Percentiles rank a stretch among this genome's conserved stretches.
Evolutionary conservation across 2,797 vertebrate species (phyloP).

Genomic region (Arctocebus calabarensis): DNA sequence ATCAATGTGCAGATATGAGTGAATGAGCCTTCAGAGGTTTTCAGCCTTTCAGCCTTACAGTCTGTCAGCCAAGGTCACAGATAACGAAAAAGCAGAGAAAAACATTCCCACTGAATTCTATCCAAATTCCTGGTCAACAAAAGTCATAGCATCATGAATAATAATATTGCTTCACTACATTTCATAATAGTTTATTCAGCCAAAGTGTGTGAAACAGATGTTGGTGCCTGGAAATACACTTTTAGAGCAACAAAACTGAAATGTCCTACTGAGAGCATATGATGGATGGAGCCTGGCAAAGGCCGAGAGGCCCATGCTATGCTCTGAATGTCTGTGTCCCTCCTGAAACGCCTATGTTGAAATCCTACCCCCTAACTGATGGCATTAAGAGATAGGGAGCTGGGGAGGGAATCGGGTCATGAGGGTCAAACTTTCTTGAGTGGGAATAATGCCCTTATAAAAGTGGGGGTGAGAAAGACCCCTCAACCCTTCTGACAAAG

Average conservation of each 20-base stretch:
- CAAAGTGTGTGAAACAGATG: not conserved
- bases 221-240: not conserved
- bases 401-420: not conserved
- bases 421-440: not conserved
- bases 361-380: not conserved
- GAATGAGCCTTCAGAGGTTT: not conserved
- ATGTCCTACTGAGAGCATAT: not conserved
- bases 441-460: not conserved
- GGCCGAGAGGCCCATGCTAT: too few relatives aligned
- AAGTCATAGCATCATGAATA: not conserved
- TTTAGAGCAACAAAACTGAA: not conserved
- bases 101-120: not conserved
- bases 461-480: not conserved
- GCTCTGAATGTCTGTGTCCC: not conserved
- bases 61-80: not conserved
- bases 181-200: not conserved
- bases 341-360: not conserved
- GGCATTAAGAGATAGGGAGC: not conserved
- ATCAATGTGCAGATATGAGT: not conserved
- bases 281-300: not conserved
- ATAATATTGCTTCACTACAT: not conserved
- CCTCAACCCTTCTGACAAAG: too few relatives aligned
- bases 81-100: not conserved
- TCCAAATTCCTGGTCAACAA: not conserved
- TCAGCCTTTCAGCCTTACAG: not conserved